Evolutionary conservation across 2,888 invertebrate species (phyloP), one percentile per base, ranked within the genome.

Genomic region (Augiades crinisus): DNA sequence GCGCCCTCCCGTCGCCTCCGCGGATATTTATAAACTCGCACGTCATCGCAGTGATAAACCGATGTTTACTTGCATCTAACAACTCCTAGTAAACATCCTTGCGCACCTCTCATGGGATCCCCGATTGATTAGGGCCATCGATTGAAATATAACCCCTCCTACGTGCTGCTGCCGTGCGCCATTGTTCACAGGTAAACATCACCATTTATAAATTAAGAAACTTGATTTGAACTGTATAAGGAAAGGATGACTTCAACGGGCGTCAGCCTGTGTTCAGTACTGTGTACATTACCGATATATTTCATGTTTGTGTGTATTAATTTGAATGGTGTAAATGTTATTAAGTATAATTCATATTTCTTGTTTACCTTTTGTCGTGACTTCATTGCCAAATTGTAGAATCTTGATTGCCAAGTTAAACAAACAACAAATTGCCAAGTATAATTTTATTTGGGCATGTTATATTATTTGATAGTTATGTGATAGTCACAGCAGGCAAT

Each of bases 1-100:
- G 85, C 84, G 86, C 83, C 87, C 83, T 82, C 73, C 70, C 74
- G 84, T 79, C 85, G 83, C 81, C 85, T 75, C 67, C 65, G 68
- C 63, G 74, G 75, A 63, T 86, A 85, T 85, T 81, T 79, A 83
- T 85, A 86, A 78, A 81, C 78, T 69, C 67, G 63, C 73, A 73
- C 84, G 81, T 83, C 84, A 84, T 73, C 70, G 61, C 70, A 70
- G 68, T 78, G 74, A 80, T 80, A 79, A 74, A 81, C 65, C 64
- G 59, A 65, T 72, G 71, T 75, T 75, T 75, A 72, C 70, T 72
- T 65, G 21, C 24, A 24, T 46, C 40, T 22, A 38, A 33, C 31
- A 31, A 44, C 33, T 49, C 16, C 16, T 40, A 40, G 47, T 49
- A 33, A 47, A 49, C 21, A 40, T 49, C 47, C 47, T 49, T 22